phyloP scores from a whole-genome alignment of 2,797 vertebrate genomes.

The Myotis myotis region DNA sequence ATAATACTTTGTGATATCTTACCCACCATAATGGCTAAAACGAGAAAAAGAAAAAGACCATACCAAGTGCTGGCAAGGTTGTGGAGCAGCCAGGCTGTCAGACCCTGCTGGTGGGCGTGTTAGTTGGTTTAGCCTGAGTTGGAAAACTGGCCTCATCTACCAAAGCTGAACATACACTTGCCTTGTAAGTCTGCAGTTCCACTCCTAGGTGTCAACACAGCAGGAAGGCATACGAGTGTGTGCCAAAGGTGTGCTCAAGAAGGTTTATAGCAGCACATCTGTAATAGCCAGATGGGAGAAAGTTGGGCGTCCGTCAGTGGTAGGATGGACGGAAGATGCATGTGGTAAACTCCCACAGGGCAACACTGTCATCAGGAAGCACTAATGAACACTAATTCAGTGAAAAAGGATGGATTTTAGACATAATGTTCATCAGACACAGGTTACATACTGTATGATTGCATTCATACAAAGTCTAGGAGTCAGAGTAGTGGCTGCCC shows the following conservation, averaged over 20 bases:
- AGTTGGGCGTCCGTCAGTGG: not conserved
- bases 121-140: not conserved
- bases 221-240: not conserved
- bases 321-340: not conserved
- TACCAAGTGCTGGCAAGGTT: not conserved
- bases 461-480: not conserved
- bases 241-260: not conserved
- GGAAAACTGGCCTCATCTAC: not conserved
- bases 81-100: not conserved
- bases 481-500: not conserved
- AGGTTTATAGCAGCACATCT: not conserved
- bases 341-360: not conserved
- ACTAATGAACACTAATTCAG: not conserved
- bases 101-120: too few species aligned
- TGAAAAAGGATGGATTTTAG: not conserved
- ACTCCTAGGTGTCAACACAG: not conserved
- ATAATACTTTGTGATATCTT: not conserved
- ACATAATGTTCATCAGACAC: not conserved
- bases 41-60: not conserved
- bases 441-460: fast-evolving
- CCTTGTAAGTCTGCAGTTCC: not conserved
- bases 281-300: not conserved
- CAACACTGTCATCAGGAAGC: not conserved
- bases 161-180: not conserved
- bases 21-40: not conserved